phyloP scores from a whole-genome alignment of 92 coral and sea anemone genomes.

The Scolanthus callimorphus region DNA sequence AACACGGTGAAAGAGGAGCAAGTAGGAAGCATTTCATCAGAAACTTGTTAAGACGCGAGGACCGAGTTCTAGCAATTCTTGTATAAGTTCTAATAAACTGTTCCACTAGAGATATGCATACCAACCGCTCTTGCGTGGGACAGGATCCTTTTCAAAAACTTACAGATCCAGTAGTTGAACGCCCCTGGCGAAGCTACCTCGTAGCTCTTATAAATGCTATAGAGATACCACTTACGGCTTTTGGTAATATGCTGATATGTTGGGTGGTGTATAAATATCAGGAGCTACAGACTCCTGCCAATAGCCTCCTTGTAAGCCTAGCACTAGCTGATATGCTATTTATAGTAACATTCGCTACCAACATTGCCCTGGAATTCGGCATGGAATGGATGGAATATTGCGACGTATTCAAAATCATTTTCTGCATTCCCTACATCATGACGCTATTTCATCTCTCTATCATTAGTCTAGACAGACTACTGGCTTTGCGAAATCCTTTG shows the following conservation, averaged over 20 bases:
- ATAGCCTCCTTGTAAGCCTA: slow-evolving; percentile 13
- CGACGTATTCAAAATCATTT: neutral
- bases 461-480: slow-evolving; percentile 20
- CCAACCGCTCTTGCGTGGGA: too few relatives aligned
- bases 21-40: too few relatives aligned
- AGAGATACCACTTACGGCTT: slow-evolving; percentile 2
- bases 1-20: too few relatives aligned
- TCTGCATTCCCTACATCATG: neutral
- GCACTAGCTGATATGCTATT: slow-evolving; percentile 6
- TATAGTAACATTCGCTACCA: neutral
- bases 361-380: neutral
- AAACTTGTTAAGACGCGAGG: too few relatives aligned
- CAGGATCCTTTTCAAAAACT: too few relatives aligned
- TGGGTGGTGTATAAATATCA: slow-evolving; percentile 15
- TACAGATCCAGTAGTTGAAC: too few relatives aligned
- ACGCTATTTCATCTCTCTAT: slow-evolving; percentile 1
- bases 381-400: neutral
- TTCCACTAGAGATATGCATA: too few relatives aligned
- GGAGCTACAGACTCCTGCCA: slow-evolving; percentile 10
- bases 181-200: too few relatives aligned
- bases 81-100: too few relatives aligned
- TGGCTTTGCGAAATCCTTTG: slow-evolving; percentile 18
- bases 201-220: too few relatives aligned
- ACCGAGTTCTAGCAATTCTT: too few relatives aligned
- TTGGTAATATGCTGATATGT: slow-evolving; percentile 6